These are phyloP conservation scores for Antheraea assamensis DNA, from an alignment of 2,888 invertebrate genomes.

Conservation along the genomic window DNA sequence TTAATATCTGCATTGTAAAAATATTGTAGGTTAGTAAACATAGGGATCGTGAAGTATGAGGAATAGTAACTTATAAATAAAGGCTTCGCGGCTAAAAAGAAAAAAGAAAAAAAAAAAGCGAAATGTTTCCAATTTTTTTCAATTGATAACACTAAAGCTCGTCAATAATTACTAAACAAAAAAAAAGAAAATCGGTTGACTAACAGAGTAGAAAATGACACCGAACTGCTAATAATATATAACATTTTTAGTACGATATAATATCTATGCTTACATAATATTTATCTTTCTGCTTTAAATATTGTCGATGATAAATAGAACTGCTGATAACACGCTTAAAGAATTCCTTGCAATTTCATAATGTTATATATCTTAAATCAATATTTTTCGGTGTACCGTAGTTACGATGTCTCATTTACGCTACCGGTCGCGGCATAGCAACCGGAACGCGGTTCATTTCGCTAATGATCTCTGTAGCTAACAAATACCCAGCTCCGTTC, in stretches of 20 bases:
- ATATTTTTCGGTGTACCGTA: not conserved
- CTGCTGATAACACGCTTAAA: not conserved
- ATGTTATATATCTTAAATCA: not conserved
- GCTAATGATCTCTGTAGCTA: slow-evolving; percentile 7
- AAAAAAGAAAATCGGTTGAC: too few species aligned
- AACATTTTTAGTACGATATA: not conserved
- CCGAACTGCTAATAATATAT: not conserved
- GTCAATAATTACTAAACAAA: too few species aligned
- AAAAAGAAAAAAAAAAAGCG: too few species aligned
- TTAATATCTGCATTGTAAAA: too few species aligned
- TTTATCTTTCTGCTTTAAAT: not conserved
- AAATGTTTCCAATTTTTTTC: too few species aligned
- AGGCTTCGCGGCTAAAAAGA: too few species aligned
- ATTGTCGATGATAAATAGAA: not conserved
- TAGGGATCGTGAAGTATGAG: too few species aligned
- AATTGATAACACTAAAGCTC: too few species aligned
- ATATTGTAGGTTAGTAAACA: too few species aligned
- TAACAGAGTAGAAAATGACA: too few species aligned
- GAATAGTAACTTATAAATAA: too few species aligned
- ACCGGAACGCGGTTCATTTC: not conserved
- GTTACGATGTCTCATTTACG: not conserved
- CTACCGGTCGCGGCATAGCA: not conserved
- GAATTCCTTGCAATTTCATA: not conserved
- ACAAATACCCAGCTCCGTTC: not conserved
- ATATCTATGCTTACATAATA: not conserved